Conservation (phyloP, 2,888 invertebrate species). For the Melanophora roralis region DNA sequence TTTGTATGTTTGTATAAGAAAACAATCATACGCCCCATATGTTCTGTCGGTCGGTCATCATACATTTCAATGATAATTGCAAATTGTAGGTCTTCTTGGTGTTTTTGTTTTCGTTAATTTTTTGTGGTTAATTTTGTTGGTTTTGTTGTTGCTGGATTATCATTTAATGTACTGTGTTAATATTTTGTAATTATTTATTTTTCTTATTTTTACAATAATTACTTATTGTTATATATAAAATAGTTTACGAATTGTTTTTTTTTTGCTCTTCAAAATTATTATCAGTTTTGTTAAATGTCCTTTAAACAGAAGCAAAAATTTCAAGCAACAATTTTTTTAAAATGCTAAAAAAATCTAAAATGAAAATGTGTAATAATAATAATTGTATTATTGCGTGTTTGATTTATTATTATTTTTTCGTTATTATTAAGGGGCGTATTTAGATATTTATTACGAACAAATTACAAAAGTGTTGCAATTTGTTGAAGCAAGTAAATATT, state of each 20-base stretch:
- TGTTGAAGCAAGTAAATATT: conserved; percentile 29
- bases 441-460: not conserved
- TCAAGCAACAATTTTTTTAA: not conserved
- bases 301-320: conserved; percentile 22
- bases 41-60: conserved; percentile 34
- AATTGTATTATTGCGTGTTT: conserved; percentile 49
- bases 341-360: not conserved
- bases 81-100: conserved; percentile 13
- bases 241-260: not conserved
- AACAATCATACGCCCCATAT: conserved; percentile 55
- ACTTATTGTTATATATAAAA: not conserved
- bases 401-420: conserved; percentile 13
- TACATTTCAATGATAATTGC: conserved; percentile 27
- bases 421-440: conserved; percentile 46
- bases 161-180: not conserved
- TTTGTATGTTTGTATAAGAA: not conserved
- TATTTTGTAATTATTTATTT: conserved; percentile 4
- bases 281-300: conserved; percentile 27
- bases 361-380: not conserved
- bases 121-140: not conserved
- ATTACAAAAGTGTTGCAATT: conserved; percentile 41
- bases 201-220: not conserved
- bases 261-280: not conserved
- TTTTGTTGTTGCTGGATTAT: not conserved
- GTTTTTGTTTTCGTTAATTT: not conserved